Evolutionary conservation across 37 sponge, comb jelly and placozoan genomes (phyloP).

Genomic region (Dysidea cf. avara): DNA sequence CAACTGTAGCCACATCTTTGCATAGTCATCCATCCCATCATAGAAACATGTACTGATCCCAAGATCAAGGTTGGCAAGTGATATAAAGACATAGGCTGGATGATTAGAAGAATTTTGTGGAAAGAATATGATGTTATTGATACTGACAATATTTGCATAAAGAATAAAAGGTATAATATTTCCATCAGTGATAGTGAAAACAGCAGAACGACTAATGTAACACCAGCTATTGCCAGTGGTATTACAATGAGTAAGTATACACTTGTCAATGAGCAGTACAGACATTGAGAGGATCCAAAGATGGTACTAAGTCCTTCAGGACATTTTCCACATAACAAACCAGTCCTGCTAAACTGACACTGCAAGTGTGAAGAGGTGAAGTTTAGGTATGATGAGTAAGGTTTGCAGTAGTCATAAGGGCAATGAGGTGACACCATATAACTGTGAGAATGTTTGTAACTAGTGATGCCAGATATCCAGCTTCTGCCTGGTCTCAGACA

Average conservation of each 20-base stretch:
- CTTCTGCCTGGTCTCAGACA: no score
- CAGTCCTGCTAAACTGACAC: conserved; percentile 9
- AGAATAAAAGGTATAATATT: conserved; percentile 42
- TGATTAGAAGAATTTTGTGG: no score
- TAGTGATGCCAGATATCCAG: no score
- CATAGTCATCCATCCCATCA: conserved; percentile 26
- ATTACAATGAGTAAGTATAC: conserved; percentile 12
- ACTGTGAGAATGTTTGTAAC: no score
- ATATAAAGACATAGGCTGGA: no score
- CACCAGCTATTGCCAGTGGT: conserved; percentile 8
- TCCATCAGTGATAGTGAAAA: conserved; percentile 32
- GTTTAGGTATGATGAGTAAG: background rate
- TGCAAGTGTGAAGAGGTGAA: background rate
- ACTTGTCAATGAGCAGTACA: conserved; percentile 25
- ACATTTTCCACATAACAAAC: conserved; percentile 40
- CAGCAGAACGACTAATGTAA: conserved; percentile 19
- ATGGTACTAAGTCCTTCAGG: conserved; percentile 5
- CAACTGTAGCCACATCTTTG: no score
- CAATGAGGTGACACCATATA: no score
- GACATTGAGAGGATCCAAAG: conserved; percentile 20
- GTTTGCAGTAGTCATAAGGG: conserved; percentile 17
- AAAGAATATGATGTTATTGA: background rate
- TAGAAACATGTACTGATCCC: conserved; percentile 24
- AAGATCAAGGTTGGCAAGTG: background rate
- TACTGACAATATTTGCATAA: conserved; percentile 32